A percentile compares a stretch with the other conserved stretches of the same genome.
phyloP scores from a whole-genome alignment of 2,888 invertebrate genomes.

The Lycocerus yunnanus region DNA sequence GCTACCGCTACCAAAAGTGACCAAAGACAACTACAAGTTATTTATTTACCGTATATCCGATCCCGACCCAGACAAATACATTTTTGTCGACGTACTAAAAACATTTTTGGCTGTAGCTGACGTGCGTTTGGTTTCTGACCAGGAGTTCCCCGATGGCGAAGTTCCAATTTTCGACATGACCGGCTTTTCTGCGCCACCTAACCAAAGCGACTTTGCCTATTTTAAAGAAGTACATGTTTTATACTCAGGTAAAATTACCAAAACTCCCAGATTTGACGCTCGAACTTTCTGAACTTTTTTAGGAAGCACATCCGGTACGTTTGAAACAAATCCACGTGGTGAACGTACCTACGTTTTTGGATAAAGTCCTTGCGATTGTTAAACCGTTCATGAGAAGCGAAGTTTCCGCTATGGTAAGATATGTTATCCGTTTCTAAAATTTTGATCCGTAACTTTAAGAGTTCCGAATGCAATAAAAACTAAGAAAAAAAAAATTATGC shows the following conservation, averaged over 20 bases:
- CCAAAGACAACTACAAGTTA: conserved; percentile 69
- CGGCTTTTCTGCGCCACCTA: conserved; percentile 67
- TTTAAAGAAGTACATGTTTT: conserved; percentile 72
- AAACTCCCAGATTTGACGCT: not conserved
- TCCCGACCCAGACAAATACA: conserved; percentile 66
- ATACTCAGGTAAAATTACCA: conserved; percentile 62
- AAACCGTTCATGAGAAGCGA: conserved; percentile 71
- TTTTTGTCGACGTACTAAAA: conserved; percentile 69
- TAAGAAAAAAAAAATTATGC: too few species aligned
- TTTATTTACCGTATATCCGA: conserved; percentile 69
- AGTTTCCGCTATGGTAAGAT: conserved; percentile 65
- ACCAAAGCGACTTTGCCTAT: conserved; percentile 66
- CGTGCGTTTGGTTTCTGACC: conserved; percentile 63
- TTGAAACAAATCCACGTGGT: conserved; percentile 69
- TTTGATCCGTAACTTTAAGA: too few species aligned
- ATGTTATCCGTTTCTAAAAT: too few species aligned
- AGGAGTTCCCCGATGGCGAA: conserved; percentile 67
- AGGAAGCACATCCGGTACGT: conserved; percentile 73
- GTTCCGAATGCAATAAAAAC: too few species aligned
- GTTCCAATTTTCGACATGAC: conserved; percentile 74
- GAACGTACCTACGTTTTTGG: conserved; percentile 68
- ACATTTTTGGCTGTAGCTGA: conserved; percentile 76
- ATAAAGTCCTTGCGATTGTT: conserved; percentile 65
- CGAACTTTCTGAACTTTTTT: conserved; percentile 33
- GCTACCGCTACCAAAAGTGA: conserved; percentile 68